Base-by-base conservation (phyloP, 2,888 invertebrate species). In the Lapara coniferarum region DNA sequence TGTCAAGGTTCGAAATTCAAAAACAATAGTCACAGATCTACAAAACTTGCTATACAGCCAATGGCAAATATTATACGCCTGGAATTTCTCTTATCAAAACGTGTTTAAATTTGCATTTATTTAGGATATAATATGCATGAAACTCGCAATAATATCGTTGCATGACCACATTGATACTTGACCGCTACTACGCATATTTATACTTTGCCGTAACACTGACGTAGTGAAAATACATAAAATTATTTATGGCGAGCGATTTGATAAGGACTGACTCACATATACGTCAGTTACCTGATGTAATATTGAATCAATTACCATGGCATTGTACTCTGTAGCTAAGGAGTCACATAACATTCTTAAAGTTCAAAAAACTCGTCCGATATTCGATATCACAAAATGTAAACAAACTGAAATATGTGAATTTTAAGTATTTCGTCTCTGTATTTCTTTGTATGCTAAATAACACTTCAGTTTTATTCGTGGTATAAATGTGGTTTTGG, bases 201-300 rank as follows among this genome's bases (percentile, higher is more conserved):
- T 72, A 74, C 72, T 68, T 57, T 76, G 74, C 58, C 72, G 73
- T 78, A 78, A 81, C 73, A 72, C 66, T 78, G 78, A 81, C 81
- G 80, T 78, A 75, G 49, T 16, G 72, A 75, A 77, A 78, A 72
- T 49, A 73, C 81, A 73, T 74, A 75, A 77, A 78, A 75, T 72
- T 74, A 78, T 78, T 77, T 74, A 75, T 77, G 74, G 75, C 67
- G 49, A 67, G 66, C 66, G 68, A 57, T 69, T 72, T 78, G 83
- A 85, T 85, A 85, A 85, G 78, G 72, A 73, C 69, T 78, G 81
- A 81, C 58, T 83, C 83, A 82, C 77, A 70, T 72, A 67, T 74
- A 81, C 84, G 83, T 84, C 82, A 81, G 71, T 74, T 52, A 37
- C 52, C 52, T 66, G 51, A 66, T 37, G 16, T 66, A 30, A 53